These are phyloP conservation scores for Bugulina stolonifera DNA, from an alignment of 2,888 invertebrate genomes.

Conservation along the genomic window DNA sequence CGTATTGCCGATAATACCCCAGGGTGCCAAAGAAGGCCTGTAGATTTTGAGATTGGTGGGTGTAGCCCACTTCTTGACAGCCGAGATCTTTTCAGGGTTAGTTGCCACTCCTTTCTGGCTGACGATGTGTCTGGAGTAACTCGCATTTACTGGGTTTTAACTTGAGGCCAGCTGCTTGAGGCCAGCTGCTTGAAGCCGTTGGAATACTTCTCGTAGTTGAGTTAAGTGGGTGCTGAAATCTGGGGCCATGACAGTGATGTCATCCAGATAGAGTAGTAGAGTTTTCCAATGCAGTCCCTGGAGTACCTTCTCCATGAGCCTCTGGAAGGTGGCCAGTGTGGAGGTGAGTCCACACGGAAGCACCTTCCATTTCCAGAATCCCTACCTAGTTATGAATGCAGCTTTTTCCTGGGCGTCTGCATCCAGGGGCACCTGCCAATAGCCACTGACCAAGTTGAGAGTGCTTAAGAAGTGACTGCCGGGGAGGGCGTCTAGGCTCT, in stretches of 20 bases:
- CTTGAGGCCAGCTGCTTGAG: neutral
- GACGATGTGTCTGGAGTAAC: constrained; percentile 1
- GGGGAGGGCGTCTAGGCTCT: constrained; percentile 13
- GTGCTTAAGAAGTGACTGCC: constrained; percentile 2
- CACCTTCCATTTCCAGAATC: constrained; percentile 16
- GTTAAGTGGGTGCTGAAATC: neutral
- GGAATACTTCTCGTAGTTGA: neutral
- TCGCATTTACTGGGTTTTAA: neutral
- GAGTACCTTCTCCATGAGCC: constrained; percentile 4
- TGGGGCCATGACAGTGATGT: no score
- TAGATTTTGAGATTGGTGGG: neutral
- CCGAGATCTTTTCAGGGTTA: neutral
- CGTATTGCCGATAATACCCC: constrained; percentile 2
- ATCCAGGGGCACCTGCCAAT: no score
- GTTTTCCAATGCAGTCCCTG: constrained; percentile 15
- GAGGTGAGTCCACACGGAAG: constrained; percentile 3
- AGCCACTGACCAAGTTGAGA: constrained; percentile 27
- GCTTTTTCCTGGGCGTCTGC: constrained; percentile 6
- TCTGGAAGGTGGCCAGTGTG: constrained; percentile 1
- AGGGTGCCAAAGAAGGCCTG: neutral
- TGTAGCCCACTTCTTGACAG: neutral
- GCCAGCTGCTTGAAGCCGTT: no score
- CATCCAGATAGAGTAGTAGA: constrained; percentile 4
- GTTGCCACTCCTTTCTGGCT: neutral
- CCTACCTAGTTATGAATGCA: neutral